Base-by-base conservation (phyloP, 2,797 vertebrate species). In the Malacoctenus gilli region DNA sequence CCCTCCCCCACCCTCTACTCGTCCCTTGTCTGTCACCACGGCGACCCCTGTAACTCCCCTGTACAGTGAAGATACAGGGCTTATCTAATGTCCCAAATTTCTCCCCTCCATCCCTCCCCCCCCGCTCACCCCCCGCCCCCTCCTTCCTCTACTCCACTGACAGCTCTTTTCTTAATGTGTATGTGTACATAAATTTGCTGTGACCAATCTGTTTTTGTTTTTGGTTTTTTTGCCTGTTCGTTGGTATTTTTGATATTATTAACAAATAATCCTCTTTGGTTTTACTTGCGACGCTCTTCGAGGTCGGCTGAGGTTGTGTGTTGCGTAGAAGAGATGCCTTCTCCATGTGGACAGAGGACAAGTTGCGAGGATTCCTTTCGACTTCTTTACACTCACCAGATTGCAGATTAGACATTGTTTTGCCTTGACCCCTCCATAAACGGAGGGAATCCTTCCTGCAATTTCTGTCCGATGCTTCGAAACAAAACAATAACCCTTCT, bases 181-280 rank as follows among this genome's bases (percentile, higher is more conserved):
- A 76, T 51, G 81, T 92, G 91, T 93, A 91, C 88, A 92, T 91
- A 93, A 61, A 87, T 87, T 91, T 91, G 90, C 89, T 79, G 89
- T 93, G 89, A 91, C 72, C 84, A 84, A 87, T 89, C 77, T 79
- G 44, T 84, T 75, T 83, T 49, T n/a, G n/a, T n/a, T 36, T 58
- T 78, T 56, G 1, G 20, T 66, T 47, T 56, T 79, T 86, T 85
- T 84, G 89, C 83, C 84, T 89, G 89, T 89, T 85, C 68, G 73
- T 88, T 85, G 79, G 79, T 84, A 82, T 88, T 92, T 91, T 92
- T 89, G 75, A 87, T 89, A 90, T 87, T 71, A 88, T 85, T 84
- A 89, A 86, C 70, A 64, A 68, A 74, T 78, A 78, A 77, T 65
- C 65, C 78, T 81, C 68, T 67, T 73, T 85, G 74, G 72, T 77